Percentiles rank a stretch among this genome's conserved stretches.
Evolutionary conservation across 2,113 vertebrate genomes (phyloP).

Genomic region (Gobio gobio): DNA sequence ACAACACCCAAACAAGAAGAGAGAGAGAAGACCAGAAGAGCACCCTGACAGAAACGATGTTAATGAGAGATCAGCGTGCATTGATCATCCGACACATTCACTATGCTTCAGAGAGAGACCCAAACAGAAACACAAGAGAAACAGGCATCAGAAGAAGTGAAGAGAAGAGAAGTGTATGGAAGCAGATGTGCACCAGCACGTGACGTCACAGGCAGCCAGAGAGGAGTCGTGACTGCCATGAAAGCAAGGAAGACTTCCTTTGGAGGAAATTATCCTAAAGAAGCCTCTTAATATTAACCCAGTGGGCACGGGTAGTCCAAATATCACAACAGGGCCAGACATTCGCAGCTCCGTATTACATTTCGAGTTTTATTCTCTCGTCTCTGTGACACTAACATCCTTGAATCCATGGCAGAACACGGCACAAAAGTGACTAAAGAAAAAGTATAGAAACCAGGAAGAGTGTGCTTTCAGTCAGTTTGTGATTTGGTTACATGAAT

Average conservation of each 20-base stretch:
- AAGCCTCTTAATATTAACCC: neutral
- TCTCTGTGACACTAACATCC: slow-evolving; percentile 29
- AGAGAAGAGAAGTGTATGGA: slow-evolving; percentile 49
- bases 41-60: slow-evolving; percentile 23
- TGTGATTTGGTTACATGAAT: slow-evolving; percentile 65
- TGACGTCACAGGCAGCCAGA: slow-evolving; percentile 62
- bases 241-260: slow-evolving; percentile 55
- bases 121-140: slow-evolving; percentile 42
- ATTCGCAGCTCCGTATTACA: neutral
- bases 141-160: slow-evolving; percentile 54
- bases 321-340: neutral
- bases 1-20: slow-evolving; percentile 24
- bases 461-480: slow-evolving; percentile 50
- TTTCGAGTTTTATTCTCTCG: neutral
- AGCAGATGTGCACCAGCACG: slow-evolving; percentile 54
- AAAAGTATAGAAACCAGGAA: slow-evolving; percentile 55
- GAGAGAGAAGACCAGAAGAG: slow-evolving; percentile 18
- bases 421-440: slow-evolving; percentile 55
- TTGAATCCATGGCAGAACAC: slow-evolving; percentile 70
- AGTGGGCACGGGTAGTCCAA: neutral
- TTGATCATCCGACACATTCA: slow-evolving; percentile 49
- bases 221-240: slow-evolving; percentile 60
- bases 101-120: slow-evolving; percentile 40
- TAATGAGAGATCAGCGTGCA: slow-evolving; percentile 55
- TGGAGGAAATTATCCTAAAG: neutral